Base-by-base conservation (phyloP, 2,113 vertebrate species). In the Chroicocephalus ridibundus region DNA sequence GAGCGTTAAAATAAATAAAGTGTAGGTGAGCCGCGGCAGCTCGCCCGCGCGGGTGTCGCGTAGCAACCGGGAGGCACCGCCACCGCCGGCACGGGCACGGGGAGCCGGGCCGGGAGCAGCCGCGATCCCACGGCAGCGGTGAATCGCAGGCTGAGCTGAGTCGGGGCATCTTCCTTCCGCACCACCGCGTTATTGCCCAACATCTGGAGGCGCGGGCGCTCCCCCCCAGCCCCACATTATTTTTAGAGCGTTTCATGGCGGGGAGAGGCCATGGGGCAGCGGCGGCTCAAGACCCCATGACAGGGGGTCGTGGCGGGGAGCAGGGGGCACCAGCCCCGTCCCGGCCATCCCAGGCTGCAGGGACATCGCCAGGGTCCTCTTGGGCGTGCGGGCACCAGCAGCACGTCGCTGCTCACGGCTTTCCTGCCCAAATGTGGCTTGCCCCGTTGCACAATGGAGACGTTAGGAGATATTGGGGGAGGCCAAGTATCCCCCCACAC, bases 1-100 rank as follows among this genome's bases (percentile, higher is more conserved):
- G 86, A 95, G 94, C 29, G 80, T 95, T 96, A 97, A 97, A 97
- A 97, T 97, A 97, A 95, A 97, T 95, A 96, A 95, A 96, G 96
- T 96, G 96, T 97, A 97, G 96, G 96, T 97, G 96, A 96, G 92
- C 82, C 57, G 70, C 29, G 82, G 96, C 95, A 91, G 94, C 96
- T 93, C 90, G 94, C 96, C 92, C 85, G 96, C 91, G 55, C 81
- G 92, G 79, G 91, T 75, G 95, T 97, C 96, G 94, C 96, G 92
- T 97, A 97, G 96, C 96, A 97, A 97, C 96, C 61, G 9, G 44
- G 70, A 90, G 91, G 86, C 93, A 80, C 91, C 61, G 40, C 77
- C 92, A 83, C 71, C 68, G 32, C 86, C 82, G 20, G 76, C 88
- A 69, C 6, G 51, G 96, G 86, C 95, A 92, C 27, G 5, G 36